Conservation (phyloP, 2,888 invertebrate genomes). For the Archaeoteleia sp. region DNA sequence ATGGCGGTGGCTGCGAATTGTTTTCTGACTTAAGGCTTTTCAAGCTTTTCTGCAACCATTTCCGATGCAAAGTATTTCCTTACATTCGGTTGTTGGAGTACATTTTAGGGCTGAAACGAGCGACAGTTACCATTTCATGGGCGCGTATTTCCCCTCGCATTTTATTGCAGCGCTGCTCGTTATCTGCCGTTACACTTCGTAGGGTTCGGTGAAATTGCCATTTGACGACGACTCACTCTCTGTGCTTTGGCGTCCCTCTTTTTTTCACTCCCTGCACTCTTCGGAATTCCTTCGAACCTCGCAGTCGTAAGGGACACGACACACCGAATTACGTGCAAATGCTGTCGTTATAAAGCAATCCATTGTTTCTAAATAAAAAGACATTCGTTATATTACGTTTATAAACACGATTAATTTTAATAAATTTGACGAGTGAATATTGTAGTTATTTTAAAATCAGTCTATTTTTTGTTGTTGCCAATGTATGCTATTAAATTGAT, state of each 20-base stretch:
- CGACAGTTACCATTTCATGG: constrained; percentile 15
- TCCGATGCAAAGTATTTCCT: constrained; percentile 13
- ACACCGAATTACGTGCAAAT: too few species aligned
- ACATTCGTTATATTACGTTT: too few species aligned
- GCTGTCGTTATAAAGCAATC: too few species aligned
- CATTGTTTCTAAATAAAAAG: too few species aligned
- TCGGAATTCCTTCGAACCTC: constrained; percentile 1
- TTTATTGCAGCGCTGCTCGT: constrained; percentile 59
- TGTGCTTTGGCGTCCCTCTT: neutral
- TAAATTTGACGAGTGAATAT: too few species aligned
- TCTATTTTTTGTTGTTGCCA: neutral
- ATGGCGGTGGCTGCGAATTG: too few species aligned
- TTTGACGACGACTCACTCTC: constrained; percentile 15
- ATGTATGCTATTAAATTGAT: neutral
- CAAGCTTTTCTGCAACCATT: neutral
- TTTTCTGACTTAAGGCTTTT: too few species aligned
- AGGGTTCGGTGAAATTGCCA: constrained; percentile 27
- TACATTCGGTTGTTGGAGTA: constrained; percentile 25
- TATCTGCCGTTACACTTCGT: constrained; percentile 56
- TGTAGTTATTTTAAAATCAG: neutral
- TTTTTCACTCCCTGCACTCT: constrained; percentile 10
- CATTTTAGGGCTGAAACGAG: constrained; percentile 36
- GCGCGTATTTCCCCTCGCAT: constrained; percentile 12
- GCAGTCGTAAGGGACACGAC: too few species aligned
- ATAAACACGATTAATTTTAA: too few species aligned